Evolutionary conservation across 1,140 invertebrate species (phyloP).

Genomic region (Tetramorium simillimum): DNA sequence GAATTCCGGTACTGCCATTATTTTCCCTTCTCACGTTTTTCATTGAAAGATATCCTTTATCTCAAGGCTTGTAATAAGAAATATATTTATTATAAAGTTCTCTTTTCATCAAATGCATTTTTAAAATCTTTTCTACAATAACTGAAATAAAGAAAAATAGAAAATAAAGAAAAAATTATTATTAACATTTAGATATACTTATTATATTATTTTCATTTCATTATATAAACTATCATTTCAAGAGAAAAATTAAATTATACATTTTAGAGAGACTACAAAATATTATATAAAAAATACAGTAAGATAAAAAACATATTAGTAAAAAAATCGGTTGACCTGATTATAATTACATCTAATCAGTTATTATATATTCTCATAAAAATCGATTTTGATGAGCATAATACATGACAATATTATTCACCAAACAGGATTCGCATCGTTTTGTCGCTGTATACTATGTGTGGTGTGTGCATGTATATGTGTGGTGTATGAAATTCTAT

Average conservation of each 20-base stretch:
- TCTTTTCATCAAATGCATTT: background rate
- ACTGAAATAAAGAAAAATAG: background rate
- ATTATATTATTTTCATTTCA: background rate
- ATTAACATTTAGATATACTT: background rate
- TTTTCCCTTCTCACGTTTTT: background rate
- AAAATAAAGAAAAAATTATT: background rate
- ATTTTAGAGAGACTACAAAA: background rate
- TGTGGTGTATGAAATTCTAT: slow-evolving; percentile 21
- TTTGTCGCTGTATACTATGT: background rate
- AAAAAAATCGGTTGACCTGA: background rate
- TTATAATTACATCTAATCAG: background rate
- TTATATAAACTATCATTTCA: background rate
- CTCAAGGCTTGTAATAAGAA: background rate
- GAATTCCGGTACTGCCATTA: slow-evolving; percentile 38
- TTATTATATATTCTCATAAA: background rate
- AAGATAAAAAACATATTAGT: background rate
- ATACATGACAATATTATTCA: background rate
- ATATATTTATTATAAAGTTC: background rate
- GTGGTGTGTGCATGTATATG: background rate
- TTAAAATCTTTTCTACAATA: background rate
- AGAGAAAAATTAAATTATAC: background rate
- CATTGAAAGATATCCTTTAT: background rate
- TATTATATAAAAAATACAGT: background rate
- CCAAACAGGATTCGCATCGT: slow-evolving; percentile 11
- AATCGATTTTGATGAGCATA: background rate